Evolutionary conservation across 2,888 invertebrate species (phyloP), one percentile per base, ranked within the genome.

Genomic region (Apotomis capreana): DNA sequence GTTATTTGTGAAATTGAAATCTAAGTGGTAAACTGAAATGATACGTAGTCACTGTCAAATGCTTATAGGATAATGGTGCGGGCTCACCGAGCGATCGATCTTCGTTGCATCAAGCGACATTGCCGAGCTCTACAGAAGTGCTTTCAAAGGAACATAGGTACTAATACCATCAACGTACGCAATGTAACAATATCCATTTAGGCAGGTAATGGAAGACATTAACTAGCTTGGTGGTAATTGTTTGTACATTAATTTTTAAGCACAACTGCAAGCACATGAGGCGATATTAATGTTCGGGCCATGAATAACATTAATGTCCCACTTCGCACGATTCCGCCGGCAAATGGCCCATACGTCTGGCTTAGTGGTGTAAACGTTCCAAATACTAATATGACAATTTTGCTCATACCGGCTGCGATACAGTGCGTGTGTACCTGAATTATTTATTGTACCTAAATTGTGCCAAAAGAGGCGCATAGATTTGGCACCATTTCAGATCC

Each of bases 281-380:
- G 49, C 49, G 60, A 67, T 86, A 89, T 90, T 89, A 89, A 89
- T 89, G 87, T 81, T 78, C 74, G 77, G 77, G 79, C 84, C 85
- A 88, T 91, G 89, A 88, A 90, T 90, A 87, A 89, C 88, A 76
- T 74, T 77, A 77, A 84, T 81, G 86, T 83, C 83, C 79, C 85
- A 84, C 84, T 87, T 84, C 83, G 84, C 87, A 79, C 87, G 87
- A 86, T 85, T 85, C 85, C 84, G 88, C 87, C 87, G 83, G 85
- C 86, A 87, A 91, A 91, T 90, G 89, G 89, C 78, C 89, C 85
- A 90, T 91, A 90, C 83, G 85, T 91, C 89, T 88, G 84, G 90
- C 90, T 92, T 91, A 91, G 87, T 85, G 89, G 84, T 87, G 88
- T 87, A 87, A 89, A 88, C 87, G 86, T 81, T 83, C 87, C 85